Evolutionary conservation across 2,888 invertebrate genomes (phyloP).

Genomic region (Pristionchus maxplancki): DNA sequence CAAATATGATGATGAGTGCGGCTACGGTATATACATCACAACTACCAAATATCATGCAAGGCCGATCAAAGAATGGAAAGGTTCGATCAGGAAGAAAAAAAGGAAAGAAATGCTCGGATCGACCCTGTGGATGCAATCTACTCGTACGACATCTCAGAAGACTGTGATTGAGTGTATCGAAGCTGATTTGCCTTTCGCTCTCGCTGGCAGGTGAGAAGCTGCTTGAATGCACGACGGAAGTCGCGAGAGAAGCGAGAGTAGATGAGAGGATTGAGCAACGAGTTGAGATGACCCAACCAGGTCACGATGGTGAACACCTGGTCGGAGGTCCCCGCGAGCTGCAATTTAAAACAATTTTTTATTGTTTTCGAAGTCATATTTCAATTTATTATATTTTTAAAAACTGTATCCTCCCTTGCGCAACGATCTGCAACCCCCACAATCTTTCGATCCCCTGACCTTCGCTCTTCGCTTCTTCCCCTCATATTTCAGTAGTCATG

Average conservation of each 20-base stretch:
- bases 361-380: not conserved
- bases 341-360: constrained; percentile 52
- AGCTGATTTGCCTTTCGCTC: constrained; percentile 58
- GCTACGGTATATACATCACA: not conserved
- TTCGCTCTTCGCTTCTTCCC: not conserved
- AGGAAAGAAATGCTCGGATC: not conserved
- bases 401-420: not conserved
- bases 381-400: not conserved
- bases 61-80: not conserved
- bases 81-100: not conserved
- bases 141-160: constrained; percentile 46
- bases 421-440: not conserved
- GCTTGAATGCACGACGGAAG: constrained; percentile 76
- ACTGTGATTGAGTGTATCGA: constrained; percentile 39
- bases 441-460: not conserved
- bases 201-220: constrained; percentile 76
- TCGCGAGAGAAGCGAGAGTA: constrained; percentile 76
- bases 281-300: constrained; percentile 77
- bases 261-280: constrained; percentile 76
- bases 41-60: not conserved
- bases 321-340: constrained; percentile 71
- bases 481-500: constrained; percentile 27
- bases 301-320: constrained; percentile 76
- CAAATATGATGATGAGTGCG: constrained; percentile 21
- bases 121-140: not conserved